Base-by-base conservation (phyloP, 2,113 vertebrate species). In the Psittacara wagleri region DNA sequence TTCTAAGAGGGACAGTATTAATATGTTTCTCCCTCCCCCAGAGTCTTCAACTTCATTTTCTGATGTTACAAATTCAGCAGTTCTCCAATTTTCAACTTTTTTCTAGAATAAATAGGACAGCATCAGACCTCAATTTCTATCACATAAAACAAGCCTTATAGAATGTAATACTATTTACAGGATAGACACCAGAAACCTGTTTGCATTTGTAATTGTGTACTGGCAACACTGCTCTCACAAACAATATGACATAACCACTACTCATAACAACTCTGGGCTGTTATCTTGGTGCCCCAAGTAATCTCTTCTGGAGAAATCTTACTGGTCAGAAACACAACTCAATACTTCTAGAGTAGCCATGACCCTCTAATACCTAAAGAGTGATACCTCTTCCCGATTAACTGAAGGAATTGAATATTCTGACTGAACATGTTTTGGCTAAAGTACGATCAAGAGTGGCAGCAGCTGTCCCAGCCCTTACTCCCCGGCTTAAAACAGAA, bases 201-300 rank as follows among this genome's bases (percentile, higher is more conserved):
- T 33, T 33, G 70, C 17, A 11, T 68, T 25, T 64, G 33, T 25
- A 22, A 33, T 35, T 48, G 43, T 1, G 15, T 28, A 23, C 23
- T 2, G 1, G 2, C 13, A 51, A 11, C 52, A 8, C 15, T 24
- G 28, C 67, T 88, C 63, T 14, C 37, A 37, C 74, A n/a, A 49
- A n/a, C 31, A 33, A 1, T 0, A 13, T 9, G 49, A n/a, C 4
- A 1, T 35, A 57, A 17, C 5, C 48, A 15, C 33, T 19, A 29
- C n/a, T 61, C 18, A 6, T 8, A 46, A 27, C 14, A 9, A 51
- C 44, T 31, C 43, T 27, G 29, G 64, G n/a, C 31, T 66, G 9
- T 75, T 77, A 41, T 2, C 33, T 46, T 61, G 10, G 78, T 15
- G 78, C 55, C 18, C 15, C 41, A 10, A 8, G 52, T 25, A 78